phyloP scores from a whole-genome alignment of 2,797 vertebrate species.

The Scyliorhinus canicula region DNA sequence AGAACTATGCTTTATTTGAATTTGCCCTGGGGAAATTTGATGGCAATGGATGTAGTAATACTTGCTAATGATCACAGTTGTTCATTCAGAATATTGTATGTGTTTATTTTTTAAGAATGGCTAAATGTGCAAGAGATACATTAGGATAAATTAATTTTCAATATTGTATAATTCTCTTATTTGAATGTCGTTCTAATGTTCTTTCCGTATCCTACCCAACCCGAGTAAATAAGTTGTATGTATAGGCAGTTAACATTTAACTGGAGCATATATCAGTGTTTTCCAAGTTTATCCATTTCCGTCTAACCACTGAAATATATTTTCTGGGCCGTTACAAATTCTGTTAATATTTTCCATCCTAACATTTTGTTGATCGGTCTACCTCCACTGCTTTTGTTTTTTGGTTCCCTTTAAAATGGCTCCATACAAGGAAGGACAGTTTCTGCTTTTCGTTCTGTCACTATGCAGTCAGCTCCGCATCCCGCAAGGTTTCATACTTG shows the following conservation, averaged over 20 bases:
- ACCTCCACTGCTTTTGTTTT: background rate
- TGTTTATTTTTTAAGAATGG: background rate
- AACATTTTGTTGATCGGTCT: background rate
- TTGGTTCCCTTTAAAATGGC: background rate
- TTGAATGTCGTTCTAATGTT: background rate
- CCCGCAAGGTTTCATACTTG: background rate
- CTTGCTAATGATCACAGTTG: background rate
- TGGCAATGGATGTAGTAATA: background rate
- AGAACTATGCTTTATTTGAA: background rate
- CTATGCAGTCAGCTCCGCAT: background rate
- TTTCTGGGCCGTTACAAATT: background rate
- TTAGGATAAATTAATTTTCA: background rate
- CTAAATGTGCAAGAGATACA: background rate
- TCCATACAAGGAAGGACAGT: background rate
- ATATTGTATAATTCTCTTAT: background rate
- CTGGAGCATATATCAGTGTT: background rate
- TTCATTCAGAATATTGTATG: background rate
- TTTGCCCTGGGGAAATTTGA: background rate
- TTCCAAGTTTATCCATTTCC: background rate
- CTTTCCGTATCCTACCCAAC: background rate
- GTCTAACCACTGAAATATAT: background rate
- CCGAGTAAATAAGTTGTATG: background rate
- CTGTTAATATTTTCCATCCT: background rate
- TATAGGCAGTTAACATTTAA: background rate
- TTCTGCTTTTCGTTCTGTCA: background rate